Base-by-base conservation (phyloP, 2,113 vertebrate species). In the Nettapus auritus region DNA sequence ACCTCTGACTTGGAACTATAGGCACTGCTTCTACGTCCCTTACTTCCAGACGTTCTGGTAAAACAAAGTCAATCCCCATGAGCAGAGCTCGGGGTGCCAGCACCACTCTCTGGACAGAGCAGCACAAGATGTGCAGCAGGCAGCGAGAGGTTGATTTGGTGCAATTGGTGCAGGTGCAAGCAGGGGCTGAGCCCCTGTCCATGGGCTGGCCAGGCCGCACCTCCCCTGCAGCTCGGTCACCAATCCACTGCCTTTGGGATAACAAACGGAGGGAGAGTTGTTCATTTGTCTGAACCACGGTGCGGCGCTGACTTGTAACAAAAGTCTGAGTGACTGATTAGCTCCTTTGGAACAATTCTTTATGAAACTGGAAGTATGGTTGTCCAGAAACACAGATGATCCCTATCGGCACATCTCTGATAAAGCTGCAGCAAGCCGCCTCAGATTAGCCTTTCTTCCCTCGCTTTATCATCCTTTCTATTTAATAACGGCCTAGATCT, bases 401-500 rank as follows among this genome's bases (percentile, higher is more conserved):
- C 25, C 21, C 64, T 71, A 89, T 83, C 81, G 73, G 33, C 57
- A 18, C 25, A 75, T 92, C 62, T 78, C 86, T 82, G 44, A 67
- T 67, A 71, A 88, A 53, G 76, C 57, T 74, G 46, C 71, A 89
- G 78, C 46, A 73, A 86, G 40, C 88, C 70, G 36, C 13, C 90
- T 64, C 50, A 91, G 88, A 94, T 87, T 80, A 86, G 50, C 53
- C 53, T 88, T 87, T 66, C 82, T 91, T 81, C 87, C 62, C 42
- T 33, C 60, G 23, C 62, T 84, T 94, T 94, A 89, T 91, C 88
- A 73, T 62, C 53, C 31, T 92, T 93, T 78, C 93, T 79, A 52
- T 92, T 96, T 96, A 94, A 96, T 95, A 94, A 78, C 89, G 89
- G 91, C 94, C 93, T 91, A 93, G 80, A 86, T 96, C 95, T 94